phyloP scores from a whole-genome alignment of 2,888 invertebrate genomes.

The Caenorhabditis virilis region DNA sequence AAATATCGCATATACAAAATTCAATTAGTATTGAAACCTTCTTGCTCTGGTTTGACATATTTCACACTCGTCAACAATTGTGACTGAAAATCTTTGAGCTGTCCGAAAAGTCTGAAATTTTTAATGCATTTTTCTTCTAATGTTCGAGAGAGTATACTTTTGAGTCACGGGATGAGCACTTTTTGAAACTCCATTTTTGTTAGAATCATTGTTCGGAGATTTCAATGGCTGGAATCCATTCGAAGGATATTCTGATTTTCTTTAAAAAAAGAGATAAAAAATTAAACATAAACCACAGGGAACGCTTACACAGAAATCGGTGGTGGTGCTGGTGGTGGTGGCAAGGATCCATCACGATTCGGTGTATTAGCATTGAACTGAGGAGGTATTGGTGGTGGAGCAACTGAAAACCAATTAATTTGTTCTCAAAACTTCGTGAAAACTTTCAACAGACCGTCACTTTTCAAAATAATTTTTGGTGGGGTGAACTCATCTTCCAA shows the following conservation, averaged over 20 bases:
- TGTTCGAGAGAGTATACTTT: background rate
- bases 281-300: background rate
- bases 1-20: no score
- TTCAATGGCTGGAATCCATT: conserved; percentile 1
- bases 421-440: background rate
- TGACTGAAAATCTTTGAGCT: conserved; percentile 24
- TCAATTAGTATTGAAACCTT: no score
- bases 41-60: conserved; percentile 10
- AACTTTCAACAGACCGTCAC: background rate
- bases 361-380: background rate
- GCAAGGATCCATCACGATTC: background rate
- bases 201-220: conserved; percentile 1
- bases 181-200: conserved; percentile 5
- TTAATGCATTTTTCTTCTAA: background rate
- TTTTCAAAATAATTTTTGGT: background rate
- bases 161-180: background rate
- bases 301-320: background rate
- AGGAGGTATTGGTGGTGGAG: background rate
- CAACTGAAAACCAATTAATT: background rate
- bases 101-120: conserved; percentile 31
- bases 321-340: background rate
- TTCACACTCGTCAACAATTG: conserved; percentile 13
- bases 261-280: background rate
- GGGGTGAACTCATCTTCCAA: background rate
- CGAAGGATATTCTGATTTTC: background rate